Evolutionary conservation across 2,888 invertebrate species (phyloP).

Genomic region (Eutolmus rufibarbis): DNA sequence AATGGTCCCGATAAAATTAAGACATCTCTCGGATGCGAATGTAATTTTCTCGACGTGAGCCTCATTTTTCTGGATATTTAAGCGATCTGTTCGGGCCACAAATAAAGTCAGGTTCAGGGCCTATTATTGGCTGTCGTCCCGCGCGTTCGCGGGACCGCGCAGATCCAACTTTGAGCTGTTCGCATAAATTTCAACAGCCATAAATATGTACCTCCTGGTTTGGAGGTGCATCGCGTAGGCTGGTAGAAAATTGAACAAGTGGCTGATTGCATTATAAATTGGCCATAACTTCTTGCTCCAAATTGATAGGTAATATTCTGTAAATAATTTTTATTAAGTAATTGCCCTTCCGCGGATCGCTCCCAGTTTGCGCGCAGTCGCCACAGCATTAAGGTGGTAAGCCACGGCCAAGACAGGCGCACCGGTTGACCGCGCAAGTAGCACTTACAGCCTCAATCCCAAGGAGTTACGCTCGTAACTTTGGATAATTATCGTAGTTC

Average conservation of each 20-base stretch:
- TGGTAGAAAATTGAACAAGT: slow-evolving; percentile 41
- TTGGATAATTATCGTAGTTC: background rate
- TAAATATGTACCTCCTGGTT: slow-evolving; percentile 23
- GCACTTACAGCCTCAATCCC: background rate
- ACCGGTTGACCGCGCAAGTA: background rate
- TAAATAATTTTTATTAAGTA: slow-evolving; percentile 33
- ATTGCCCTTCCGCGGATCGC: background rate
- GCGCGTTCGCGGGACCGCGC: background rate
- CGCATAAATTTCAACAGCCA: slow-evolving; percentile 14
- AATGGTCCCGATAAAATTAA: slow-evolving; percentile 40
- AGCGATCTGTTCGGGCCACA: background rate
- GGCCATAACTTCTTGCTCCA: slow-evolving; percentile 30
- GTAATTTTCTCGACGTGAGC: slow-evolving; percentile 26
- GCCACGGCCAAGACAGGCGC: background rate
- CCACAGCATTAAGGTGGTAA: background rate
- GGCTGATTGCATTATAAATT: slow-evolving; percentile 42
- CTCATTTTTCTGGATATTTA: slow-evolving; percentile 31
- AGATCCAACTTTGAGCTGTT: slow-evolving; percentile 22
- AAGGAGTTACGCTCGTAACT: slow-evolving; percentile 1
- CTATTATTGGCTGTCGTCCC: slow-evolving; percentile 32
- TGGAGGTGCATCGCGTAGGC: slow-evolving; percentile 32
- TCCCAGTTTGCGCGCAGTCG: background rate
- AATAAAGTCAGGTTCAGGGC: slow-evolving; percentile 16
- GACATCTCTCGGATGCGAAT: slow-evolving; percentile 25
- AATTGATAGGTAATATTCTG: slow-evolving; percentile 41